Base-by-base conservation (phyloP, 2,888 invertebrate genomes). In the Drosophila prostipennis region DNA sequence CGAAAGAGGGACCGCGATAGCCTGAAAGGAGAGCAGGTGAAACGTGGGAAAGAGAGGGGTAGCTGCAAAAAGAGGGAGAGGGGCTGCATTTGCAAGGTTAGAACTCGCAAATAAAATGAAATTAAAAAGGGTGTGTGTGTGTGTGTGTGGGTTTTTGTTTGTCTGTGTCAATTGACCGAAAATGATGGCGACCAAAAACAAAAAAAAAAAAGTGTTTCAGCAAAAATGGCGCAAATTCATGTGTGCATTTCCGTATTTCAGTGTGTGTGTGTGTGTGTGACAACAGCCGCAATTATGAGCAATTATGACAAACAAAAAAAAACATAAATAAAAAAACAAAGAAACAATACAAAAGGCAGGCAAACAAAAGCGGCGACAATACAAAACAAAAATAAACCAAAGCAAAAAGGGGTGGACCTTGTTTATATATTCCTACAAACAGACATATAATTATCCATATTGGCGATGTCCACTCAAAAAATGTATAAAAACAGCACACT, bases 271-370 rank as follows among this genome's bases (percentile, higher is more conserved):
- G 26, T 36, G 45, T 26, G 56, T 56, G 56, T 48, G 56, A 49
- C 57, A 58, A 75, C 76, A 79, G 82, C 80, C 88, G 78, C 80
- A 86, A 86, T 85, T 82, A 82, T 82, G 80, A 85, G 82, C 82
- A 83, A 83, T 83, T 83, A 75, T 75, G 58, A 70, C 37, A 42
- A 42, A 55, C 72, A 58, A 78, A 49, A 34, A 34, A 42, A 49
- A 6, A 36, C 34, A 45, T 39, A 26, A 55, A 49, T 19, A 37
- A 37, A 23, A 52, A 52, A 45, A 43, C 32, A 60, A 51, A 39
- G 32, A 11, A 19, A 46, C 51, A 46, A 57, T 46, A 40, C 45
- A 67, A 48, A 48, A 82, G 68, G 68, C 71, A 56, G 37, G 45
- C 48, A 43, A 51, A 45, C 57, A 51, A 57, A 57, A 39, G 56